Percentiles rank a stretch among this genome's conserved stretches.
phyloP scores from a whole-genome alignment of 2,888 invertebrate species.

The Octonoba sinensis region DNA sequence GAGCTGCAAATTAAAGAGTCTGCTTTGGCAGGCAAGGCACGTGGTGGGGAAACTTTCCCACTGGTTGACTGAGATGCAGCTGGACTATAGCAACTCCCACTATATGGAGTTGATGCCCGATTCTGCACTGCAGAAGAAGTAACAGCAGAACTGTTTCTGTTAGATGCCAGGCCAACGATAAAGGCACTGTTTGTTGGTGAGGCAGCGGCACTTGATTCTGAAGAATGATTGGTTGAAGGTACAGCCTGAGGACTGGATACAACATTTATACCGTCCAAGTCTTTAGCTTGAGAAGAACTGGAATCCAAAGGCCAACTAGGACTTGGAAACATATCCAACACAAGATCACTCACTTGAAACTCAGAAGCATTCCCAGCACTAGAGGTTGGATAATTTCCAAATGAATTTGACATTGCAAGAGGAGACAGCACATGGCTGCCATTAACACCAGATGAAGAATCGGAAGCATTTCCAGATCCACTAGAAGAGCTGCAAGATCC shows the following conservation, averaged over 20 bases:
- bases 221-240: conserved; percentile 39
- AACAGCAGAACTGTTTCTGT: conserved; percentile 36
- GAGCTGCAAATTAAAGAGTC: conserved; percentile 36
- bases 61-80: conserved; percentile 35
- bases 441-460: conserved; percentile 48
- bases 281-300: conserved; percentile 39
- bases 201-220: conserved; percentile 24
- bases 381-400: conserved; percentile 29
- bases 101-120: conserved; percentile 46
- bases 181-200: conserved; percentile 58
- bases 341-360: conserved; percentile 55
- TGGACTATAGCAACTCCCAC: conserved; percentile 49
- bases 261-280: conserved; percentile 35
- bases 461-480: conserved; percentile 38
- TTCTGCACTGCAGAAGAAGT: conserved; percentile 48
- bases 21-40: conserved; percentile 48
- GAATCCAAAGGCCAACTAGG: conserved; percentile 60
- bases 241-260: conserved; percentile 46
- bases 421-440: conserved; percentile 39
- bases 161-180: conserved; percentile 43
- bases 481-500: conserved; percentile 15
- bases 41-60: conserved; percentile 32
- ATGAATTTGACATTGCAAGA: conserved; percentile 25
- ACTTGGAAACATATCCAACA: conserved; percentile 62
- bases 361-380: conserved; percentile 27